Conservation (phyloP, 2,113 vertebrate species). For the Pseudorectes ferrugineus region DNA sequence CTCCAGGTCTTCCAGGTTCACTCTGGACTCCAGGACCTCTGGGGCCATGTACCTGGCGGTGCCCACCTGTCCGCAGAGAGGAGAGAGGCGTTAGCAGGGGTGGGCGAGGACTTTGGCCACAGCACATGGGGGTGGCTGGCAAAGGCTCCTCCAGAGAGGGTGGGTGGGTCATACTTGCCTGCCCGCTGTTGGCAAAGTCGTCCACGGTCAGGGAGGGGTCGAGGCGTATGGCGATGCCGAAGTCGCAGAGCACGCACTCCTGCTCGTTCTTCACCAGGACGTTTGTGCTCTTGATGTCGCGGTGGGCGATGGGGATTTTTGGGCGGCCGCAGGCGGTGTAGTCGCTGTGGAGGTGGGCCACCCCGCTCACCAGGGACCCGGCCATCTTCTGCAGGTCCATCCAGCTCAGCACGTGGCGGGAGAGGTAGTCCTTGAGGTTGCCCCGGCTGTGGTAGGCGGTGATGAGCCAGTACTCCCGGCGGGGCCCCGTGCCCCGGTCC, state of each 20-base stretch:
- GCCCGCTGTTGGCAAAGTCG: constrained; percentile 88
- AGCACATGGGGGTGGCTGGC: rapidly evolving
- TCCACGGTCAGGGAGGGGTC: constrained; percentile 83
- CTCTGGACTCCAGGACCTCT: constrained; percentile 89
- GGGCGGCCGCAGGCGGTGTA: constrained; percentile 71
- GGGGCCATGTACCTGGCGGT: constrained; percentile 92
- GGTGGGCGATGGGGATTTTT: constrained; percentile 85
- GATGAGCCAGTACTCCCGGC: constrained; percentile 87
- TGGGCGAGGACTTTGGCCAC: rapidly evolving
- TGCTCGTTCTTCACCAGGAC: constrained; percentile 80
- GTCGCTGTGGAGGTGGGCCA: constrained; percentile 88
- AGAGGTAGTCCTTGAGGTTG: constrained; percentile 88
- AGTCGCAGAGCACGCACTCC: constrained; percentile 86
- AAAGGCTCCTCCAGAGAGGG: neutral
- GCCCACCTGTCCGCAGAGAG: constrained; percentile 75
- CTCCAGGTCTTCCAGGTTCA: constrained; percentile 90
- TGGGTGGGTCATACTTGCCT: constrained; percentile 56
- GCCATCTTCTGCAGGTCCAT: constrained; percentile 80
- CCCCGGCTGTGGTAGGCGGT: constrained; percentile 83
- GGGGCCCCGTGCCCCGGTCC: constrained; percentile 65
- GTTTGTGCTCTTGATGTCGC: constrained; percentile 90
- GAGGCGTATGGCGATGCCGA: constrained; percentile 83
- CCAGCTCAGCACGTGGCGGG: constrained; percentile 80
- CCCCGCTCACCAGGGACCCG: constrained; percentile 76
- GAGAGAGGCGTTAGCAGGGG: neutral